Conservation (phyloP, 2,797 vertebrate genomes). For the Gambelia wislizenii region DNA sequence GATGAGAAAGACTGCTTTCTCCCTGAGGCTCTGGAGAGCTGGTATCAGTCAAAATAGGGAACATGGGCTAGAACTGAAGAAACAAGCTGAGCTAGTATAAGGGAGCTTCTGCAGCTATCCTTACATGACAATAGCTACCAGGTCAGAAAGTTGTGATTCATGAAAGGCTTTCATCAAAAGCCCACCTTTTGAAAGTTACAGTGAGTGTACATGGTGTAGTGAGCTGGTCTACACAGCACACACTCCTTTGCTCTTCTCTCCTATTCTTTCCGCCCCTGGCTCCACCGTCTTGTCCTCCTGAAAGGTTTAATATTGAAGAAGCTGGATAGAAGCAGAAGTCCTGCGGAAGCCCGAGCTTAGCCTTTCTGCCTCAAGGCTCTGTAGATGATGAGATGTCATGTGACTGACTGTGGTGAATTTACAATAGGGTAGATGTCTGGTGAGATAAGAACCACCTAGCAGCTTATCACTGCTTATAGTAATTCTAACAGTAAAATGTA, state of each 20-base stretch:
- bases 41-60: neutral
- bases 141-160: neutral
- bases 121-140: neutral
- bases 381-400: neutral
- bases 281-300: neutral
- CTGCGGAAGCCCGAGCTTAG: slow-evolving; percentile 17
- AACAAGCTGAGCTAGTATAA: neutral
- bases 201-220: neutral
- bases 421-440: slow-evolving; percentile 17
- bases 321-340: slow-evolving; percentile 5
- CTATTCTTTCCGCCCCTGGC: neutral
- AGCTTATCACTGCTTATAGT: slow-evolving; percentile 19
- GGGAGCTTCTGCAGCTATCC: neutral
- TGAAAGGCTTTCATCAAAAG: neutral
- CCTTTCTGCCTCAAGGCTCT: neutral
- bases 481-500: slow-evolving; percentile 9
- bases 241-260: neutral
- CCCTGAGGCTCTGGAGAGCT: neutral
- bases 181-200: neutral
- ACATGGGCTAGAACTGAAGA: neutral
- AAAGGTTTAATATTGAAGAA: neutral
- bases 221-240: neutral
- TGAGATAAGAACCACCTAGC: slow-evolving; percentile 22
- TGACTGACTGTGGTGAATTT: slow-evolving; percentile 37
- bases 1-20: neutral